Evolutionary conservation across 1,140 invertebrate genomes (phyloP), one percentile per base, ranked within the genome.

Genomic region (Drosophila repleta): DNA sequence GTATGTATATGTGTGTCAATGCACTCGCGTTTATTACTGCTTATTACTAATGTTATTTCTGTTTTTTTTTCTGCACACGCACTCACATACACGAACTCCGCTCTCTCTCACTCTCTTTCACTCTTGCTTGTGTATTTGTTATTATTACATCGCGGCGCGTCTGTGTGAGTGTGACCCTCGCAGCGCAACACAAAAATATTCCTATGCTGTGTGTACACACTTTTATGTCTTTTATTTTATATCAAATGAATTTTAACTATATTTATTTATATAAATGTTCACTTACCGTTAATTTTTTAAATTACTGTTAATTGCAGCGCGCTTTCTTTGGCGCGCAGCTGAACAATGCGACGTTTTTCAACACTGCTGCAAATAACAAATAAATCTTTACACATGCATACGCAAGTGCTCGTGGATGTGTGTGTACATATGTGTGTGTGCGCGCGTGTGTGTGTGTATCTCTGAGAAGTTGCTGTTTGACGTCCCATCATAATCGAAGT

Each of bases 1-100:
- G 64, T 41, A 21, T 62, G 37, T 62, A 48, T 74, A 62, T 69
- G 56, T 74, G 64, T 74, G 71, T 69, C 71, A 74, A 67, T 72
- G 69, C 71, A 70, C 66, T 74, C 58, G 53, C 66, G 39, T 63
- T 74, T 70, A 58, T 68, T 70, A 58, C 62, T 69, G 66, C 64
- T 69, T 74, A 69, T 63, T 67, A 72, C 64, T 67, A 67, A 67
- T 49, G 8, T 67, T 72, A 24, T 61, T 61, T 60, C 18, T 35
- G n/a, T n/a, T 0, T 26, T 64, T 52, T 65, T 24, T 64, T 51
- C 17, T 35, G 24, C 49, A 45, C 17, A 68, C 48, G 37, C 56
- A 41, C 39, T 43, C 15, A 43, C 15, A 43, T 43, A 43, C 60
- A 69, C 66, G 41, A 52, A 41, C 18, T 45, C 35, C 45, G 48